Evolutionary conservation across 2,888 invertebrate species (phyloP).

Genomic region (Machimus atricapillus): DNA sequence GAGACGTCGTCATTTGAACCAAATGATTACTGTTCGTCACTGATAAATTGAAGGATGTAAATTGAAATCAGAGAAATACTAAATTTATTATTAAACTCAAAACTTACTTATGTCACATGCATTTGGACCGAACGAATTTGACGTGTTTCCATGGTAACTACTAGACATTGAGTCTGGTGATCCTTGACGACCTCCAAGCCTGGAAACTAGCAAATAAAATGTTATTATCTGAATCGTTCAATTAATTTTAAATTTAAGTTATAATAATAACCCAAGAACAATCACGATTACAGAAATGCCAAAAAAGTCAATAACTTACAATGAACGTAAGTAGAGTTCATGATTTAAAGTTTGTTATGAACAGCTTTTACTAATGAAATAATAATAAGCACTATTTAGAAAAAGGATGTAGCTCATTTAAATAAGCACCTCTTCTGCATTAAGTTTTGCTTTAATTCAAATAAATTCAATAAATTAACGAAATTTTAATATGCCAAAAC

Average conservation of each 20-base stretch:
- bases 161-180: constrained; percentile 78
- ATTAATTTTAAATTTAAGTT: background rate
- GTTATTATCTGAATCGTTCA: background rate
- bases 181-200: constrained; percentile 62
- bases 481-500: background rate
- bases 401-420: no score
- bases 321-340: background rate
- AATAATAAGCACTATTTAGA: background rate
- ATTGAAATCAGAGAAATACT: background rate
- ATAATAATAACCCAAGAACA: background rate
- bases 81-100: background rate
- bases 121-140: constrained; percentile 51
- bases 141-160: constrained; percentile 70
- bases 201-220: constrained; percentile 57
- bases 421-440: background rate
- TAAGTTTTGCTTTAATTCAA: background rate
- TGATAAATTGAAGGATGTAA: constrained; percentile 43
- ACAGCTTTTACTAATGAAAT: background rate
- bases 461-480: background rate
- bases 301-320: background rate
- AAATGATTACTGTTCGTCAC: constrained; percentile 53
- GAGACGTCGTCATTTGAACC: constrained; percentile 61
- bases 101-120: constrained; percentile 54
- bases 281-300: background rate
- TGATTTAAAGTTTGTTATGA: background rate